Conservation (phyloP, 35 echinoderm and acorn worm genomes). For the Stichopus chloronotus region DNA sequence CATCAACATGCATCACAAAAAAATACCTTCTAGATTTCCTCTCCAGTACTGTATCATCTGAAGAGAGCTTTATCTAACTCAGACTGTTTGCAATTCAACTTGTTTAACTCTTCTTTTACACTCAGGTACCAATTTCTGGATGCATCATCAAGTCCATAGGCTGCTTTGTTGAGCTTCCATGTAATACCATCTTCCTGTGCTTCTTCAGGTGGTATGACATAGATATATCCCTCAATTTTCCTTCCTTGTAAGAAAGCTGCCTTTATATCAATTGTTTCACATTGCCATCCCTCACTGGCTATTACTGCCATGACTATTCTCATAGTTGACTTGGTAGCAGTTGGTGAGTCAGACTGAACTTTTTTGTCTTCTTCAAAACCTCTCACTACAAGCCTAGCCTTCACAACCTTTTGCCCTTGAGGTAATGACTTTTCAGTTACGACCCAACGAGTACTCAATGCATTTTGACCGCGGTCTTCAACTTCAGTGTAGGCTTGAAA, state of each 20-base stretch:
- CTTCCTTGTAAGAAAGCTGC: too few species aligned
- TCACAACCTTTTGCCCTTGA: too few species aligned
- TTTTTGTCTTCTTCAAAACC: neutral
- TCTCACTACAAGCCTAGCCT: too few species aligned
- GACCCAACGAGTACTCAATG: neutral
- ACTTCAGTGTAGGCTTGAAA: neutral
- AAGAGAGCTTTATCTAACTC: too few species aligned
- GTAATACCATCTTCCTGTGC: neutral
- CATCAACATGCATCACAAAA: slow-evolving; percentile 28
- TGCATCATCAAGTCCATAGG: too few species aligned
- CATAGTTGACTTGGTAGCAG: neutral
- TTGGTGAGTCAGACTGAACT: too few species aligned
- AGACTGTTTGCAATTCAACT: too few species aligned
- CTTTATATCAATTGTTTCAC: too few species aligned
- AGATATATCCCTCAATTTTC: neutral
- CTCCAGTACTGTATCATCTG: neutral
- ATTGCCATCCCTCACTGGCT: too few species aligned
- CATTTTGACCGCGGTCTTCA: neutral
- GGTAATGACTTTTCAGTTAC: too few species aligned
- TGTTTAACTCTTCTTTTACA: neutral
- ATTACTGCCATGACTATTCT: slow-evolving; percentile 8
- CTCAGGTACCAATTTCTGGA: slow-evolving; percentile 2
- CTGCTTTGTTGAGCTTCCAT: slow-evolving; percentile 3
- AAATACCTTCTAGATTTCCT: neutral
- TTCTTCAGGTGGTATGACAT: neutral